Evolutionary conservation across 2,797 vertebrate species (phyloP).

Genomic region (Naso thynnoides): DNA sequence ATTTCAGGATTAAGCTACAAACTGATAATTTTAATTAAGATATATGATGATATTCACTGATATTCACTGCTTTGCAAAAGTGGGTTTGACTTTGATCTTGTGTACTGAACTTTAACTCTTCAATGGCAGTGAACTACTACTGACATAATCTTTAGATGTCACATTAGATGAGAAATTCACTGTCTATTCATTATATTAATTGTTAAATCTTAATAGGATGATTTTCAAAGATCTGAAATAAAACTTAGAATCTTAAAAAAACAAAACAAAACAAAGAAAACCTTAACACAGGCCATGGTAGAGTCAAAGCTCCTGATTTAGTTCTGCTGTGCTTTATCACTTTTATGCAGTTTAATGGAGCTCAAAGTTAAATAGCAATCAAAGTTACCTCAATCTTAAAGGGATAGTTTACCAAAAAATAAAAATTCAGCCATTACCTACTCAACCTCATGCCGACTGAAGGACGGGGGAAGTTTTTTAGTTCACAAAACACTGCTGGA

Average conservation of each 20-base stretch:
- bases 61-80: not conserved
- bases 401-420: too few species aligned
- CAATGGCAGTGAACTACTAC: not conserved
- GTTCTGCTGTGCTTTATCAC: not conserved
- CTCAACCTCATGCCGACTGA: too few species aligned
- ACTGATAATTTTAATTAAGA: not conserved
- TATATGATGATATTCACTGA: not conserved
- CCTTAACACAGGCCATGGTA: not conserved
- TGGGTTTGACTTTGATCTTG: not conserved
- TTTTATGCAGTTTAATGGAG: not conserved
- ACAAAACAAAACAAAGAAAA: not conserved
- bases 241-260: not conserved
- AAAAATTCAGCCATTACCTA: too few species aligned
- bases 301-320: not conserved
- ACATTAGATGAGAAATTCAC: not conserved
- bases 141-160: too few species aligned
- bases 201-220: slow-evolving; percentile 12
- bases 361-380: slow-evolving; percentile 25
- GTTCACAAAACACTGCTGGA: too few species aligned
- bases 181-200: not conserved
- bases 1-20: not conserved
- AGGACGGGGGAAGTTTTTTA: too few species aligned
- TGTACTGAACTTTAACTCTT: not conserved
- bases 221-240: not conserved
- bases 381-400: too few species aligned